phyloP scores from a whole-genome alignment of 2,113 vertebrate species.

The Tenebrosternarchus preto region DNA sequence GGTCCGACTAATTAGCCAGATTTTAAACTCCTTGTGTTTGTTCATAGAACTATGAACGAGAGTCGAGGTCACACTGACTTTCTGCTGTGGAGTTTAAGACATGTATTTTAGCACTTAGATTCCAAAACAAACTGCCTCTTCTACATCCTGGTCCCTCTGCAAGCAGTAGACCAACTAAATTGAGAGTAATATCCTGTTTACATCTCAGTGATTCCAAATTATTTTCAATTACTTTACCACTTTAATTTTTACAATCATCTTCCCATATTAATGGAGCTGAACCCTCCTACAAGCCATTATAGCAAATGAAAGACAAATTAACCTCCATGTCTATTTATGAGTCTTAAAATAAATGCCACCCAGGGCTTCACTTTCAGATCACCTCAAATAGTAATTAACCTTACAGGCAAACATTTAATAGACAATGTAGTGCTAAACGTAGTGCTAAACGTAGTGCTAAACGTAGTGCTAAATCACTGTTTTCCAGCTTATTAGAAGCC shows the following conservation, averaged over 20 bases:
- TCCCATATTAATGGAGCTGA: constrained; percentile 55
- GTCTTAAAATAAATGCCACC: constrained; percentile 57
- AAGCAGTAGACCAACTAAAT: constrained; percentile 49
- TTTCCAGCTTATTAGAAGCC: constrained; percentile 3
- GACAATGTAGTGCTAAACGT: constrained; percentile 56
- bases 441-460: constrained; percentile 59
- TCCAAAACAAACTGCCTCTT: constrained; percentile 28
- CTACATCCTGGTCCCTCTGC: not conserved
- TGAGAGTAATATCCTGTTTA: constrained; percentile 66
- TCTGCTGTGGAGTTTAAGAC: not conserved
- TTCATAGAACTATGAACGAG: not conserved
- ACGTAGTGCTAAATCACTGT: constrained; percentile 53
- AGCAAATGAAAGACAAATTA: constrained; percentile 54
- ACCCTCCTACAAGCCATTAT: constrained; percentile 55
- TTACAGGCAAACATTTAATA: constrained; percentile 69
- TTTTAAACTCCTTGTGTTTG: not conserved
- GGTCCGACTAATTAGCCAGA: too few species aligned
- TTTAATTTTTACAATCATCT: constrained; percentile 55
- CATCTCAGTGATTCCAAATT: constrained; percentile 65
- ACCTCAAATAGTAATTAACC: constrained; percentile 64
- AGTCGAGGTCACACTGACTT: constrained; percentile 12
- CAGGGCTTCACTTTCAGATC: constrained; percentile 60
- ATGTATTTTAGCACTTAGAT: constrained; percentile 13
- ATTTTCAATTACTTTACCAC: constrained; percentile 59
- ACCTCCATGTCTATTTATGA: constrained; percentile 55